Conservation (phyloP, 2,888 invertebrate species). For the Mesochorus sp. region DNA sequence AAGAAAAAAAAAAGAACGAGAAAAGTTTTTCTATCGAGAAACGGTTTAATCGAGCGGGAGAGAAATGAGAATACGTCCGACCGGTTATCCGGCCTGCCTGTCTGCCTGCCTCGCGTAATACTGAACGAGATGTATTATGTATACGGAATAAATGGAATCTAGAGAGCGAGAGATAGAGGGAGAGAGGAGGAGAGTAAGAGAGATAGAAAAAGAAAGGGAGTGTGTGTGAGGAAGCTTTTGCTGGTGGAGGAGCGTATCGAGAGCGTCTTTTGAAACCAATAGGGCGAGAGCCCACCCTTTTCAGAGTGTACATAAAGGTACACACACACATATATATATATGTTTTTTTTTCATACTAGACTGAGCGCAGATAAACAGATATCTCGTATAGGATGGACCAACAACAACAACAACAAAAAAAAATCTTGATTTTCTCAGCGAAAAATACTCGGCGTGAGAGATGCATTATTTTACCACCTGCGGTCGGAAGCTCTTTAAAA, state of each 20-base stretch:
- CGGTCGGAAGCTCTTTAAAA: slow-evolving; percentile 45
- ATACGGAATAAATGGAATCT: slow-evolving; percentile 78
- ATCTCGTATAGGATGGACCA: neutral
- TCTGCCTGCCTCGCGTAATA: slow-evolving; percentile 62
- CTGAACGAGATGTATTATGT: slow-evolving; percentile 77
- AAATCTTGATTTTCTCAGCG: neutral
- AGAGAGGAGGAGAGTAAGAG: slow-evolving; percentile 53
- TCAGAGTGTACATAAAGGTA: slow-evolving; percentile 39
- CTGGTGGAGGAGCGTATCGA: slow-evolving; percentile 66
- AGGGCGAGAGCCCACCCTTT: slow-evolving; percentile 75
- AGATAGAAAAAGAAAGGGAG: slow-evolving; percentile 50
- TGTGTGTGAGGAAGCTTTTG: slow-evolving; percentile 35
- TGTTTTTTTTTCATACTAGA: slow-evolving; percentile 7
- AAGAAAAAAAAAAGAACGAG: slow-evolving; percentile 9
- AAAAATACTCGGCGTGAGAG: slow-evolving; percentile 5
- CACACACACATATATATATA: slow-evolving; percentile 4
- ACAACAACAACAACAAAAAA: neutral
- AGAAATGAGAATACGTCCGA: slow-evolving; percentile 76
- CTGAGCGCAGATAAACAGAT: slow-evolving; percentile 5
- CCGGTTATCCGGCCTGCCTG: slow-evolving; percentile 68
- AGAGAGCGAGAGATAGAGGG: slow-evolving; percentile 40
- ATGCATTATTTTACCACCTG: slow-evolving; percentile 16
- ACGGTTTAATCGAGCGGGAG: slow-evolving; percentile 74
- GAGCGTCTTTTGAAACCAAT: slow-evolving; percentile 77
- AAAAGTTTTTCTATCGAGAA: slow-evolving; percentile 64